A percentile compares a stretch with the other conserved stretches of the same genome.
Evolutionary conservation across 2,888 invertebrate species (phyloP).

Genomic region (Vesta saturnalis): DNA sequence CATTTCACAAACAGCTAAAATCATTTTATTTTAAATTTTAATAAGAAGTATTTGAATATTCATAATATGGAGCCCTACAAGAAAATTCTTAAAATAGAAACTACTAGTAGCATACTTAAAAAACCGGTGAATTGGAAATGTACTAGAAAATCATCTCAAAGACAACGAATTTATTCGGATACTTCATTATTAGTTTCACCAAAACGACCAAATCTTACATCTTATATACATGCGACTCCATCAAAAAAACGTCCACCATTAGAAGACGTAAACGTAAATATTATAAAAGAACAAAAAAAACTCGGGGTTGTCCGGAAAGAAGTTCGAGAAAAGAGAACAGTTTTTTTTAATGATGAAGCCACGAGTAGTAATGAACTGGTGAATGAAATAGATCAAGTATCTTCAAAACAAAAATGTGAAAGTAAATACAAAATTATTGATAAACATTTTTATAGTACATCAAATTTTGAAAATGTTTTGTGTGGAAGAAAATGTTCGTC

Average conservation of each 20-base stretch:
- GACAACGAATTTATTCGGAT: background rate
- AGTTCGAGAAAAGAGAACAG: too few species aligned
- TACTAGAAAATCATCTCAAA: background rate
- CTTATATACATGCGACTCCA: background rate
- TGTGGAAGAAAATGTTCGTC: background rate
- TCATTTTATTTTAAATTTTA: background rate
- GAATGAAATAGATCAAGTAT: too few species aligned
- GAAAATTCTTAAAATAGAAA: background rate
- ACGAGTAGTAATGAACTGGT: too few species aligned
- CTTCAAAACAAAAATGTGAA: too few species aligned
- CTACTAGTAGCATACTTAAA: background rate
- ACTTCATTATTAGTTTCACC: background rate
- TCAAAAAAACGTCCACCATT: background rate
- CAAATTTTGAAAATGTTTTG: background rate
- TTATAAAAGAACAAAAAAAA: too few species aligned
- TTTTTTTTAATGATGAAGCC: too few species aligned
- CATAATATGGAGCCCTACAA: background rate
- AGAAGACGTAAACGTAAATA: background rate
- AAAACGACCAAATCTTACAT: background rate
- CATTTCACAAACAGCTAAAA: background rate
- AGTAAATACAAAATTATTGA: too few species aligned
- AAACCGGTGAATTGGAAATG: background rate
- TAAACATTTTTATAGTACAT: background rate
- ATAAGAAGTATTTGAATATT: too few species aligned
- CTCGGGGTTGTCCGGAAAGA: too few species aligned